These are phyloP conservation scores for Drosophila prostipennis DNA, from an alignment of 2,888 invertebrate species.

Conservation along the genomic window DNA sequence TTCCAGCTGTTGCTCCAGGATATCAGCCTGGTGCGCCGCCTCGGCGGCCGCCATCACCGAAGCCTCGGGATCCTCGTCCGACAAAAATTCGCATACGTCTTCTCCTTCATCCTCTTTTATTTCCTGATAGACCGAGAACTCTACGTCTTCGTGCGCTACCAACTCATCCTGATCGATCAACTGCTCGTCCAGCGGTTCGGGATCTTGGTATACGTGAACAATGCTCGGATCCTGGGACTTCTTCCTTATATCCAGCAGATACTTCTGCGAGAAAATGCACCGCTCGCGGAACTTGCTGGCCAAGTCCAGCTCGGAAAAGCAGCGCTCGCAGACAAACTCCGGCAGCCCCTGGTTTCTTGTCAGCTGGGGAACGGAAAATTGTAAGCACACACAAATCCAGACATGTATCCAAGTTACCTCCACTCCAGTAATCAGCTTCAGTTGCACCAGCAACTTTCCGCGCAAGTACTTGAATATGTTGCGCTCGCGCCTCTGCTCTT, in stretches of 20 bases:
- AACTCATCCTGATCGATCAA: conserved; percentile 57
- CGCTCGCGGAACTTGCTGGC: conserved; percentile 69
- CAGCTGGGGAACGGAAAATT: conserved; percentile 36
- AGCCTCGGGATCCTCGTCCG: conserved; percentile 18
- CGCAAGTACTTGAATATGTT: conserved; percentile 54
- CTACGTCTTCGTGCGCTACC: conserved; percentile 2
- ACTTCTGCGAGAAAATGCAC: conserved; percentile 66
- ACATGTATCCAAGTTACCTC: conserved; percentile 34
- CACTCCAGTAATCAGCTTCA: conserved; percentile 64
- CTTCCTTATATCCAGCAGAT: conserved; percentile 47
- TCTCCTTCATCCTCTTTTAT: background rate
- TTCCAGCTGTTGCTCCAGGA: conserved; percentile 15
- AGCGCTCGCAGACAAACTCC: conserved; percentile 58
- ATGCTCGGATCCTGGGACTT: background rate
- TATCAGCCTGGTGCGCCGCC: conserved; percentile 21
- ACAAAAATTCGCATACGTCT: background rate
- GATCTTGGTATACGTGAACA: background rate
- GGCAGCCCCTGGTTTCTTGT: conserved; percentile 46
- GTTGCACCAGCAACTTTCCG: conserved; percentile 47
- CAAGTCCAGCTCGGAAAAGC: conserved; percentile 61
- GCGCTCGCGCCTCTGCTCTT: conserved; percentile 51
- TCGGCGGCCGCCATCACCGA: conserved; percentile 31
- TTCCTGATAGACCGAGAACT: background rate
- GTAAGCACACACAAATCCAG: background rate
- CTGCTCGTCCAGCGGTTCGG: conserved; percentile 50